Conservation (phyloP, 2,888 invertebrate species). For the Parnassius mnemosyne region DNA sequence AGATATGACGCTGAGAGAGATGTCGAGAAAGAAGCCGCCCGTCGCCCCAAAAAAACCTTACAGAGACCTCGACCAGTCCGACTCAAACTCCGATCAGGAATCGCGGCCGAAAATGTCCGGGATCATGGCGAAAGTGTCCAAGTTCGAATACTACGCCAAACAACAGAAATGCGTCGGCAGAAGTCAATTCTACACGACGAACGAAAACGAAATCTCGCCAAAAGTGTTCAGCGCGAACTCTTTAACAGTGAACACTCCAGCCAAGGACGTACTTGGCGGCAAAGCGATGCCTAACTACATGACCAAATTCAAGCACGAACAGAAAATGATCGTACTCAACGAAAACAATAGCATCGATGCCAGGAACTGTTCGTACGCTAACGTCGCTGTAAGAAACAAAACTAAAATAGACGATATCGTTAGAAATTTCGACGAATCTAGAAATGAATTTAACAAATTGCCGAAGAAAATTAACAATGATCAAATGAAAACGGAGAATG, state of each 20-base stretch:
- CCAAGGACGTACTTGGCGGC: slow-evolving; percentile 88
- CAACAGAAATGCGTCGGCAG: slow-evolving; percentile 77
- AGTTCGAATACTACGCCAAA: slow-evolving; percentile 88
- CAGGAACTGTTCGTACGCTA: slow-evolving; percentile 60
- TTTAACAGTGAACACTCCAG: slow-evolving; percentile 89
- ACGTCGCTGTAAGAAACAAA: slow-evolving; percentile 65
- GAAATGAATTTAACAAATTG: slow-evolving; percentile 42
- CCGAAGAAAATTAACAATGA: slow-evolving; percentile 71
- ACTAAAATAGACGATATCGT: slow-evolving; percentile 73
- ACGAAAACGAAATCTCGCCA: slow-evolving; percentile 80
- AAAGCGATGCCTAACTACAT: slow-evolving; percentile 82
- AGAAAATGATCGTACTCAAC: slow-evolving; percentile 57
- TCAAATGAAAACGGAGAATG: slow-evolving; percentile 34
- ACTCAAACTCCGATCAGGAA: slow-evolving; percentile 75
- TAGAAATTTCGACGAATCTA: slow-evolving; percentile 68
- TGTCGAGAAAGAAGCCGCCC: slow-evolving; percentile 83
- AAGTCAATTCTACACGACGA: slow-evolving; percentile 68
- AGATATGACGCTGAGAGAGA: slow-evolving; percentile 69
- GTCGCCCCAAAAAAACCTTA: slow-evolving; percentile 82
- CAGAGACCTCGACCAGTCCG: slow-evolving; percentile 70
- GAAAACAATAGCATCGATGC: slow-evolving; percentile 64
- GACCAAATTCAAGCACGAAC: slow-evolving; percentile 78
- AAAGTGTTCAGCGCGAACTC: slow-evolving; percentile 91
- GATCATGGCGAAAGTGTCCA: slow-evolving; percentile 88
- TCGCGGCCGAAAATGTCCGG: slow-evolving; percentile 65